Conservation (phyloP, 2,888 invertebrate species). For the Cyaniris semiargus region DNA sequence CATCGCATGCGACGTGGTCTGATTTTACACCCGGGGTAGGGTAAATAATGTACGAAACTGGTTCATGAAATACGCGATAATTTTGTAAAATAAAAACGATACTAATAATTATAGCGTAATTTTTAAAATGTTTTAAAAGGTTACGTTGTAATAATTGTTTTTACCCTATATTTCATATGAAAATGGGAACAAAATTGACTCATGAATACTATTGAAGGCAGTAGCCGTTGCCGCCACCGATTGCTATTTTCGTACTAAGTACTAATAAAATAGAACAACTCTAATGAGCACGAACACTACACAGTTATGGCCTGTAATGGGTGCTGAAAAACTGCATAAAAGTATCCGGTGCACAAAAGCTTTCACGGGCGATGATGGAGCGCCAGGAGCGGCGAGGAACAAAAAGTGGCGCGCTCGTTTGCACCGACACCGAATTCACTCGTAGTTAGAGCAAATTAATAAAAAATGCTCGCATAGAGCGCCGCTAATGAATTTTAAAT, state of each 20-base stretch:
- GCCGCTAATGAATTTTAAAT: neutral
- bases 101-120: neutral
- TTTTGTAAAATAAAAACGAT: neutral
- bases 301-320: neutral
- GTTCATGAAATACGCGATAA: neutral
- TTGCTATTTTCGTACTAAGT: too few species aligned
- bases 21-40: slow-evolving; percentile 8
- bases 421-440: slow-evolving; percentile 11
- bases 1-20: neutral
- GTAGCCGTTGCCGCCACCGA: neutral
- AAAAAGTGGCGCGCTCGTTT: slow-evolving; percentile 3
- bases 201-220: neutral
- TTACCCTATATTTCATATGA: neutral
- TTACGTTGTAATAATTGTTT: neutral
- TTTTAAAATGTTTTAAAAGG: neutral
- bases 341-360: slow-evolving; percentile 10
- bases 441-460: slow-evolving; percentile 3
- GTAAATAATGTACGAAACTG: neutral
- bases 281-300: neutral
- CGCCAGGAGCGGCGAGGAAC: neutral
- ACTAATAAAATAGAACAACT: neutral
- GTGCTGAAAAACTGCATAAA: neutral
- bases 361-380: neutral
- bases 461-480: neutral
- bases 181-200: neutral